These are phyloP conservation scores for Heterotis niloticus DNA, from an alignment of 2,113 vertebrate species.

Conservation along the genomic window DNA sequence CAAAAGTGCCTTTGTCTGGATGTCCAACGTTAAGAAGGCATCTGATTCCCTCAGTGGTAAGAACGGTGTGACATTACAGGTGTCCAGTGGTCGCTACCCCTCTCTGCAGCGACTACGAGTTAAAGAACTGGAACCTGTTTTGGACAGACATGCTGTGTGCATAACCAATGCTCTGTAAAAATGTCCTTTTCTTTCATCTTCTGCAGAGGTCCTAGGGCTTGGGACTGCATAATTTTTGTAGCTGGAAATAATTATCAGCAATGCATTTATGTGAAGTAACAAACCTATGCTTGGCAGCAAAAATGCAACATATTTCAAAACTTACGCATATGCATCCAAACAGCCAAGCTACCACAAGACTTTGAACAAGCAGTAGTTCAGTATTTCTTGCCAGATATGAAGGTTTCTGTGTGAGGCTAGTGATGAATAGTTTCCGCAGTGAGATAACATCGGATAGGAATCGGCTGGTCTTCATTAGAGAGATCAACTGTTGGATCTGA, in stretches of 20 bases:
- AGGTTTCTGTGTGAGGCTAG: too few relatives aligned
- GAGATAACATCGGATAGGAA: too few relatives aligned
- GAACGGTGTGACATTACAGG: constrained; percentile 59
- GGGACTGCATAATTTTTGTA: constrained; percentile 27
- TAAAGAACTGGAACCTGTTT: not conserved
- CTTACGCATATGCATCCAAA: too few relatives aligned
- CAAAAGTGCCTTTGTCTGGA: constrained; percentile 59
- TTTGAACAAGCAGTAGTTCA: too few relatives aligned
- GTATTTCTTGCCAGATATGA: too few relatives aligned
- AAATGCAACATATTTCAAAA: too few relatives aligned
- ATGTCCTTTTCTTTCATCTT: constrained; percentile 24
- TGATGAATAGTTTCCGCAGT: too few relatives aligned
- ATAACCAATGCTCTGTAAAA: constrained; percentile 23
- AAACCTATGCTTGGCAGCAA: too few relatives aligned
- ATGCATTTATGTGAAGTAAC: not conserved
- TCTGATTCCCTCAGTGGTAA: constrained; percentile 38
- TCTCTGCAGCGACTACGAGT: constrained; percentile 41
- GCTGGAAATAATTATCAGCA: constrained; percentile 36
- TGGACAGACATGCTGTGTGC: too few relatives aligned
- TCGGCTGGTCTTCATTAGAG: too few relatives aligned
- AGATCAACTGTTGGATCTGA: too few relatives aligned
- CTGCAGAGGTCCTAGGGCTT: constrained; percentile 8
- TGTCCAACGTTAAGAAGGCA: constrained; percentile 31
- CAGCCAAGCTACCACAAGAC: too few relatives aligned
- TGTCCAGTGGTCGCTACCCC: constrained; percentile 47